Percentiles rank a stretch among this genome's conserved stretches.
Evolutionary conservation across 2,113 vertebrate species (phyloP).

Genomic region (Sigmodon hispidus): DNA sequence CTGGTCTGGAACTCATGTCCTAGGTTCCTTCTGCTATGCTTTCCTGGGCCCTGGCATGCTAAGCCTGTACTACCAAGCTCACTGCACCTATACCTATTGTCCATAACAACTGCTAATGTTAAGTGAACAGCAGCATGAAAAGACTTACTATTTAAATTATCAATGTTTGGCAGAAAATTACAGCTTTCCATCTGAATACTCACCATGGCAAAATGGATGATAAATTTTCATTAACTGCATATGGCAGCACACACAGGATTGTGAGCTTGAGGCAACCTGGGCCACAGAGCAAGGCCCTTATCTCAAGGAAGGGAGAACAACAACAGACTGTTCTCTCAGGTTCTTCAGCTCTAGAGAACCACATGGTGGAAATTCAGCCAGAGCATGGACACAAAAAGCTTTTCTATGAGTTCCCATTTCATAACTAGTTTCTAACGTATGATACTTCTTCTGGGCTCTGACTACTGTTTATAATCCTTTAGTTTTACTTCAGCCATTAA

Average conservation of each 20-base stretch:
- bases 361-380: neutral
- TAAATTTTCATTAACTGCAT: neutral
- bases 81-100: neutral
- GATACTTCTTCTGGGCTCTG: conserved; percentile 15
- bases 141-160: neutral
- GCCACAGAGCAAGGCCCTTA: neutral
- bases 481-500: conserved; percentile 27
- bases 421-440: neutral
- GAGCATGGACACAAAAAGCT: neutral
- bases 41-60: neutral
- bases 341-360: neutral
- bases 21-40: neutral
- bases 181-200: neutral
- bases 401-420: neutral
- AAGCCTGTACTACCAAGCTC: neutral
- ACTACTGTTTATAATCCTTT: neutral
- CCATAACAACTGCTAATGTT: neutral
- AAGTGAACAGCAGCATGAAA: neutral
- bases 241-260: neutral
- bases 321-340: neutral
- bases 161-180: conserved; percentile 28
- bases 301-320: neutral
- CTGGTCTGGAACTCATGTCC: neutral
- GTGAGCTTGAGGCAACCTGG: neutral
- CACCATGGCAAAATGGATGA: neutral